Evolutionary conservation across 2,797 vertebrate genomes (phyloP).

Genomic region (Sparidentex hasta): DNA sequence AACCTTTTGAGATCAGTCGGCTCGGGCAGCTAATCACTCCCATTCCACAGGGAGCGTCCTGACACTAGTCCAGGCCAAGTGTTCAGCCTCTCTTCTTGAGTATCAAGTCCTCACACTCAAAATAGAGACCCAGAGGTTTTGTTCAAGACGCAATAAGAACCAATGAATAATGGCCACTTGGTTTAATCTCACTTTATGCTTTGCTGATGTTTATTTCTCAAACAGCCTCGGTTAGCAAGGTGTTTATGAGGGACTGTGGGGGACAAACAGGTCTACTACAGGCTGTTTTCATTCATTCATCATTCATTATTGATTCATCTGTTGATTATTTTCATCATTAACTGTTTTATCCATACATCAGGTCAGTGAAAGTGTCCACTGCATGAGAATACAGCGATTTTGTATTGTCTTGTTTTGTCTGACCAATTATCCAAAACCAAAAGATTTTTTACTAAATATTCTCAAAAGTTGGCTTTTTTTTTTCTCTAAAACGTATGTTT

Average conservation of each 20-base stretch:
- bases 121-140: slow-evolving; percentile 44
- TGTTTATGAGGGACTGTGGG: slow-evolving; percentile 19
- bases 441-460: too few species aligned
- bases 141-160: slow-evolving; percentile 51
- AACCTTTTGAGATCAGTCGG: slow-evolving; percentile 68
- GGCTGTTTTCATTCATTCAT: too few species aligned
- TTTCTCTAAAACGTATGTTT: too few species aligned
- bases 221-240: slow-evolving; percentile 12
- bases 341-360: not conserved
- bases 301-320: not conserved
- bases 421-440: too few species aligned
- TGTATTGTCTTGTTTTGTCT: too few species aligned
- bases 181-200: slow-evolving; percentile 26
- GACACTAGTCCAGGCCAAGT: slow-evolving; percentile 46
- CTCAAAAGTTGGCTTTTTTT: too few species aligned
- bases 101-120: slow-evolving; percentile 34
- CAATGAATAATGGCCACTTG: slow-evolving; percentile 41
- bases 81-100: slow-evolving; percentile 39
- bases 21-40: slow-evolving; percentile 63
- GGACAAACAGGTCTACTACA: too few species aligned
- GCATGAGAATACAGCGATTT: too few species aligned
- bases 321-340: not conserved
- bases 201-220: slow-evolving; percentile 51
- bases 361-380: not conserved
- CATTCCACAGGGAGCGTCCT: slow-evolving; percentile 52